Conservation (phyloP, 1,140 invertebrate species). For the Drosophila subpulchrella region DNA sequence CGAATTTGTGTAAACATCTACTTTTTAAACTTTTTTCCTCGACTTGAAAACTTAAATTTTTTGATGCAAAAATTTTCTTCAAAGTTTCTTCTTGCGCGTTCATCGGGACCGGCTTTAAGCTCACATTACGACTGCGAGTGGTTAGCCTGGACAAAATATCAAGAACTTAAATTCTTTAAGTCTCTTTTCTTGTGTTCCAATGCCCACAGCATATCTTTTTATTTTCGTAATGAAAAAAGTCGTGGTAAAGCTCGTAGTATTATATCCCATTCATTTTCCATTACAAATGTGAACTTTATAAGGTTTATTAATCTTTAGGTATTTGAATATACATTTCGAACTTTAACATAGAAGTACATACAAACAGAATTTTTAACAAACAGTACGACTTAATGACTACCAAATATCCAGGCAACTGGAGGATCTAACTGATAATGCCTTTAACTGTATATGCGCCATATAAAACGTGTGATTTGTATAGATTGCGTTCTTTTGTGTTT, state of each 20-base stretch:
- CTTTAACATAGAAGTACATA: slow-evolving; percentile 66
- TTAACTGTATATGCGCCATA: slow-evolving; percentile 19
- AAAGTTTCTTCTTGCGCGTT: no score
- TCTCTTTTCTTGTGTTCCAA: no score
- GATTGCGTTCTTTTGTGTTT: slow-evolving; percentile 12
- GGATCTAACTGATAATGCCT: slow-evolving; percentile 50
- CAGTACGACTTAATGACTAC: slow-evolving; percentile 81
- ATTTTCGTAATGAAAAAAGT: no score
- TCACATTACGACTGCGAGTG: no score
- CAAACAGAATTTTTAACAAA: slow-evolving; percentile 70
- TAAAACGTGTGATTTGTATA: slow-evolving; percentile 30
- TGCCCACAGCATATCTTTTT: no score
- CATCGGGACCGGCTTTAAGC: no score
- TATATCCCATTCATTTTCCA: background rate
- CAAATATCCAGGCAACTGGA: slow-evolving; percentile 65
- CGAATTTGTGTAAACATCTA: no score
- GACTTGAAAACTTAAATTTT: no score
- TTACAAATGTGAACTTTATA: slow-evolving; percentile 17
- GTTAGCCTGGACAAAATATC: no score
- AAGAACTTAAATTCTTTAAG: no score
- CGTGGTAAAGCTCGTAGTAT: background rate
- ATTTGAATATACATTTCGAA: slow-evolving; percentile 65
- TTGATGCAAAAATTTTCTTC: no score
- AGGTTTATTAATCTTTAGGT: slow-evolving; percentile 56
- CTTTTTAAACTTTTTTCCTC: no score